Conservation (phyloP, 2,888 invertebrate genomes). For the Magallana nippona region DNA sequence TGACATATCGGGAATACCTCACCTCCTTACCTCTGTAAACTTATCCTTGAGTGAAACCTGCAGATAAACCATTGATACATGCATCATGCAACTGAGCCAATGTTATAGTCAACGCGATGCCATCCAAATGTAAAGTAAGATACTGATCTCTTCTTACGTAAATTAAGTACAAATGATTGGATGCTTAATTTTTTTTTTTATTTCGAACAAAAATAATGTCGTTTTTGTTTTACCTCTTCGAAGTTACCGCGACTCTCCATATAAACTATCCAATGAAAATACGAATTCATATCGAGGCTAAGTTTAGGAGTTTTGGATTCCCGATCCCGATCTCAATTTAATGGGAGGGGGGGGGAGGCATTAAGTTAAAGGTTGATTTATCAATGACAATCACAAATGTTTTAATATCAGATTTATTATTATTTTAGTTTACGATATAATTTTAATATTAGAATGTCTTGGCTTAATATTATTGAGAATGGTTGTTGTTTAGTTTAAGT, state of each 20-base stretch:
- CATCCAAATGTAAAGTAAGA: too few relatives aligned
- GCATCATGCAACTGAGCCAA: too few relatives aligned
- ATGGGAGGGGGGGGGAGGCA: too few relatives aligned
- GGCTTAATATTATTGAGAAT: too few relatives aligned
- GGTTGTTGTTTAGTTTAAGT: too few relatives aligned
- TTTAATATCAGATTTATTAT: too few relatives aligned
- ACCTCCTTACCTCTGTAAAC: not conserved
- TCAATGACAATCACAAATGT: too few relatives aligned
- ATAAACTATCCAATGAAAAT: constrained; percentile 12
- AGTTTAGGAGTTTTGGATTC: not conserved
- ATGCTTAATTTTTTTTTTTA: not conserved
- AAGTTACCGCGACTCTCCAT: constrained; percentile 20
- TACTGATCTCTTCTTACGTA: too few relatives aligned
- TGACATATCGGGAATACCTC: constrained; percentile 45
- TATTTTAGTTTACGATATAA: too few relatives aligned
- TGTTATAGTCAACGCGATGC: too few relatives aligned
- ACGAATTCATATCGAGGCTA: not conserved
- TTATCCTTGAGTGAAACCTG: not conserved
- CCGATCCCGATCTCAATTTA: constrained; percentile 7
- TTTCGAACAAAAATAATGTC: not conserved
- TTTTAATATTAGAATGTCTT: too few relatives aligned
- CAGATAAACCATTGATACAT: not conserved
- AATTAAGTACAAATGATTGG: not conserved
- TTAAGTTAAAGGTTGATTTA: too few relatives aligned
- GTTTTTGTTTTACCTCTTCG: constrained; percentile 7